Conservation (phyloP, 2,888 invertebrate genomes). For the Rhingia campestris region DNA sequence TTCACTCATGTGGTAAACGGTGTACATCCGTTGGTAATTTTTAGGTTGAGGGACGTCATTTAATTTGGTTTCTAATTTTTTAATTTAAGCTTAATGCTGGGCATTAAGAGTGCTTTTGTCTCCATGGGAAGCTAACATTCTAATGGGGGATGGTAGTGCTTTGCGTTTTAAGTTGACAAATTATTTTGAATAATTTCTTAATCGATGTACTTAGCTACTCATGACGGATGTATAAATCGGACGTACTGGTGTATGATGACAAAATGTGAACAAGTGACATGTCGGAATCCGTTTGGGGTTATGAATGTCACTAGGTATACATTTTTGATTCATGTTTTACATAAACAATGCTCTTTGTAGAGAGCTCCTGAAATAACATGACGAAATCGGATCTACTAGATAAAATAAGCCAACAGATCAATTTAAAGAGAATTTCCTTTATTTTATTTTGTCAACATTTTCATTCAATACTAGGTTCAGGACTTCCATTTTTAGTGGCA, state of each 20-base stretch:
- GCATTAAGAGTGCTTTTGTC: conserved; percentile 14
- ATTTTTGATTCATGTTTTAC: too few species aligned
- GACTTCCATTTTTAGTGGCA: too few species aligned
- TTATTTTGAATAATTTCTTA: conserved; percentile 14
- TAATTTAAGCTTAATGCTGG: conserved; percentile 24
- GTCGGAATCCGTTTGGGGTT: neutral
- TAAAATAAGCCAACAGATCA: too few species aligned
- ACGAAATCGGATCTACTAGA: too few species aligned
- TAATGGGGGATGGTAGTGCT: conserved; percentile 20
- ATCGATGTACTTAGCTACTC: conserved; percentile 2
- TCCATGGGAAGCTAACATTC: conserved; percentile 32
- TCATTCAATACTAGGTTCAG: too few species aligned
- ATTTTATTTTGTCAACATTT: too few species aligned
- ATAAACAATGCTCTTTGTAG: too few species aligned
- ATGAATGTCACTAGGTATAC: too few species aligned
- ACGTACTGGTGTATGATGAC: neutral
- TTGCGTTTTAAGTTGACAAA: conserved; percentile 11
- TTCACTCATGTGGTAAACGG: conserved; percentile 44
- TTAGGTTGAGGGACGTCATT: neutral
- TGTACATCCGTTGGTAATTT: conserved; percentile 46
- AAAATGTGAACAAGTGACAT: neutral
- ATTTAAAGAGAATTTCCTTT: too few species aligned
- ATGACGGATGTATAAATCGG: neutral
- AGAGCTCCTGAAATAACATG: too few species aligned
- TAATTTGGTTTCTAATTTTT: conserved; percentile 9